These are phyloP conservation scores for Micromussa lordhowensis DNA, from an alignment of 92 coral and sea anemone genomes.

Conservation along the genomic window DNA sequence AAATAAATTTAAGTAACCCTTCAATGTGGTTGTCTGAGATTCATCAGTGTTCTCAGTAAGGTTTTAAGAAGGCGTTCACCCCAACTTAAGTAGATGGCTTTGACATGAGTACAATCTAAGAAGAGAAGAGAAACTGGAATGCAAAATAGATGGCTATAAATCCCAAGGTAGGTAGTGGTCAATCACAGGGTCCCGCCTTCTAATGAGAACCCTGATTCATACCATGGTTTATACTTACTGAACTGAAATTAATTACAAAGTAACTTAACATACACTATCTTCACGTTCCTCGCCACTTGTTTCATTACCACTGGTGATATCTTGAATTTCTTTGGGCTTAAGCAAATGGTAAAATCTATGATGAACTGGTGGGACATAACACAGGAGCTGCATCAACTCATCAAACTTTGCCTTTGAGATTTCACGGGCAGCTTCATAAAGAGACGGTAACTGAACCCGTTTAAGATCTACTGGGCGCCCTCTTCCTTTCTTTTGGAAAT, in stretches of 20 bases:
- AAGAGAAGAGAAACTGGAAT: no score
- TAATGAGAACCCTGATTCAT: no score
- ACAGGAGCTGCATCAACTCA: slow-evolving; percentile 53
- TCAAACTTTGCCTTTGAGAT: slow-evolving; percentile 60
- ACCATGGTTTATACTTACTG: no score
- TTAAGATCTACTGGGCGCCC: slow-evolving; percentile 44
- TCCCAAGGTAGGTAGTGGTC: no score
- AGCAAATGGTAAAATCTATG: slow-evolving; percentile 56
- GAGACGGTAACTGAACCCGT: slow-evolving; percentile 46
- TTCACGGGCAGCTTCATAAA: slow-evolving; percentile 44
- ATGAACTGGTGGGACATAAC: slow-evolving; percentile 63
- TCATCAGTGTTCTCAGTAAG: no score
- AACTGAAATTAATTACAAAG: background rate
- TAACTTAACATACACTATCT: slow-evolving; percentile 36
- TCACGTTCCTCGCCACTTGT: slow-evolving; percentile 30
- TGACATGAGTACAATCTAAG: no score
- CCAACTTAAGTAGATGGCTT: no score
- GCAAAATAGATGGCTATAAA: no score
- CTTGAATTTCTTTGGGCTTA: slow-evolving; percentile 40
- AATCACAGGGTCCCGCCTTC: no score
- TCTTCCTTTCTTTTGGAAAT: slow-evolving; percentile 52
- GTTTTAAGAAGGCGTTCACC: no score
- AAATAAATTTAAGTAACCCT: slow-evolving; percentile 28
- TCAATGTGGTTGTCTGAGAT: slow-evolving; percentile 28
- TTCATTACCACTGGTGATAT: slow-evolving; percentile 35